Evolutionary conservation across 1,140 invertebrate genomes (phyloP).

Genomic region (Aphidius gifuensis): DNA sequence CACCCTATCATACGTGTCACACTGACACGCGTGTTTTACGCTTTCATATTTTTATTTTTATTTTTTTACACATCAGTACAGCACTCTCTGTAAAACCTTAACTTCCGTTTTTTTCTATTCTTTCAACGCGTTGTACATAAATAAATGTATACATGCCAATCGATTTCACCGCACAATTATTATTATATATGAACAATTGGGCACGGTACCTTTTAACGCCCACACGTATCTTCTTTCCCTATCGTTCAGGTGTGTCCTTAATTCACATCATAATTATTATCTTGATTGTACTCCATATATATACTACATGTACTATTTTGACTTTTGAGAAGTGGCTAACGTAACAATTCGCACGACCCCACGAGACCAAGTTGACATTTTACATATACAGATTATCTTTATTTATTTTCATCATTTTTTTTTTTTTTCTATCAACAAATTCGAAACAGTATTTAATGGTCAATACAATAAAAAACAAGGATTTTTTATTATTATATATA

Average conservation of each 20-base stretch:
- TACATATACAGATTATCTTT: too few species aligned
- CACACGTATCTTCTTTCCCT: neutral
- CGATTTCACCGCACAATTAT: too few species aligned
- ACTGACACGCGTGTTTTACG: neutral
- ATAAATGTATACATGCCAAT: neutral
- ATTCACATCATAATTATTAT: too few species aligned
- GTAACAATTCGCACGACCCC: conserved; percentile 10
- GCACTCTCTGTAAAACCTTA: conserved; percentile 14
- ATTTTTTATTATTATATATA: too few species aligned
- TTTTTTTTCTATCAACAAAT: too few species aligned
- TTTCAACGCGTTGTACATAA: neutral
- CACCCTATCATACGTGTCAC: conserved; percentile 9
- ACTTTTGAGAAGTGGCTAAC: conserved; percentile 12
- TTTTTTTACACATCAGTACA: too few species aligned
- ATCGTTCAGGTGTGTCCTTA: neutral
- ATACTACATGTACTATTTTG: too few species aligned
- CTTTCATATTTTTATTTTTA: neutral
- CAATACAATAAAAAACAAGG: too few species aligned
- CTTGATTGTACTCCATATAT: too few species aligned
- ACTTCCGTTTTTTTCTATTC: conserved; percentile 9
- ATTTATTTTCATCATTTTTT: too few species aligned
- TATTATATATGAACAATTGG: too few species aligned
- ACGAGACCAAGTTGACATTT: neutral
- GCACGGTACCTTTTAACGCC: conserved; percentile 4
- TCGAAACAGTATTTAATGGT: neutral